Conservation (phyloP, 1,140 invertebrate species). For the Sipha flava region DNA sequence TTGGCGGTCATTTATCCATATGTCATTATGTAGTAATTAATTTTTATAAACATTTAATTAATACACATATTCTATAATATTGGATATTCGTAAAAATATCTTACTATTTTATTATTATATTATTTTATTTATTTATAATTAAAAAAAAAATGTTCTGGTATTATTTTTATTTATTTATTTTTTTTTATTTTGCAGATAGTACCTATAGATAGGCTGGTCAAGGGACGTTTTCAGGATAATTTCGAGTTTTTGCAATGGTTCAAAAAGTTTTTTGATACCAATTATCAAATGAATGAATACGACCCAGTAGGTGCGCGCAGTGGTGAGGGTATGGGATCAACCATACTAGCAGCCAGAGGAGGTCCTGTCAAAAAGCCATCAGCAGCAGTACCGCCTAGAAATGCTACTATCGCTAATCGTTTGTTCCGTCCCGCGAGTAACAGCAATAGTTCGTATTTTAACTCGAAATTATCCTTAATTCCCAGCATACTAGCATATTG, state of each 20-base stretch:
- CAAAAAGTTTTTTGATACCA: slow-evolving; percentile 98
- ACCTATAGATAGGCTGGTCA: slow-evolving; percentile 81
- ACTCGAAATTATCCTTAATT: slow-evolving; percentile 29
- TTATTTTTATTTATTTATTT: slow-evolving; percentile 39
- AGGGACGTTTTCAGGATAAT: slow-evolving; percentile 95
- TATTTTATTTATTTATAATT: slow-evolving; percentile 48
- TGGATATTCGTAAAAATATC: too few relatives aligned
- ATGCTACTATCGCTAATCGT: slow-evolving; percentile 4
- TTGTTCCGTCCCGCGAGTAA: slow-evolving; percentile 28
- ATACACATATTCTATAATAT: too few relatives aligned
- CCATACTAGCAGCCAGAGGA: slow-evolving; percentile 44
- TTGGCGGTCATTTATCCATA: too few relatives aligned
- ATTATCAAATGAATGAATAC: slow-evolving; percentile 88
- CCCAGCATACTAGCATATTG: background rate
- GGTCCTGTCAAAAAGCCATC: slow-evolving; percentile 25
- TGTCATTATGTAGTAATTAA: background rate
- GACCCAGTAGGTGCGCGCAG: slow-evolving; percentile 77
- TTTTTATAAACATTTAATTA: too few relatives aligned
- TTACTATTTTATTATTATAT: slow-evolving; percentile 36
- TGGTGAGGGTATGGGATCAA: slow-evolving; percentile 67
- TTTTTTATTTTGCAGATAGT: slow-evolving; percentile 58
- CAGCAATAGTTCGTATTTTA: slow-evolving; percentile 27
- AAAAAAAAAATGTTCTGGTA: too few relatives aligned
- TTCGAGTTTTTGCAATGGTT: slow-evolving; percentile 99
- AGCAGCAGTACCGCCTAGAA: slow-evolving; percentile 23